A percentile compares a stretch with the other conserved stretches of the same genome.
These are phyloP conservation scores for Quadriops clusia DNA, from an alignment of 2,888 invertebrate genomes.

Conservation along the genomic window DNA sequence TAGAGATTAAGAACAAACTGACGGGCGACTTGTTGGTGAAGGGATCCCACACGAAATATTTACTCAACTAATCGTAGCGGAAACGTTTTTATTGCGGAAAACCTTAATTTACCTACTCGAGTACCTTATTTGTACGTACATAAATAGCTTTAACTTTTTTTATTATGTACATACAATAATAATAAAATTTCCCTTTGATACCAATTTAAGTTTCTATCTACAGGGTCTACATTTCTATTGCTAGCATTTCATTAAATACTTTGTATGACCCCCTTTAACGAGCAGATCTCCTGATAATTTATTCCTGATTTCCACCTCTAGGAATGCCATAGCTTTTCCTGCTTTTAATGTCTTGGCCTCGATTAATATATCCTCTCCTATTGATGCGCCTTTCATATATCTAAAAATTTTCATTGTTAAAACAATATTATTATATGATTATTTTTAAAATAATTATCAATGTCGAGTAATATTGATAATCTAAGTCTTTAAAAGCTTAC, in stretches of 20 bases:
- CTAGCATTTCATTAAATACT: too few relatives aligned
- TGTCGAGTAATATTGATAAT: too few relatives aligned
- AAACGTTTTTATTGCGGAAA: too few relatives aligned
- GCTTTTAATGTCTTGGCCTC: constrained; percentile 64
- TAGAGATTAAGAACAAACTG: constrained; percentile 3
- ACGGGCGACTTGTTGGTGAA: constrained; percentile 4
- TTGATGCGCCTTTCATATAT: constrained; percentile 61
- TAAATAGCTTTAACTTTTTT: too few relatives aligned
- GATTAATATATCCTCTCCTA: constrained; percentile 68
- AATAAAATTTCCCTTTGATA: too few relatives aligned
- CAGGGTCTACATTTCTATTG: too few relatives aligned
- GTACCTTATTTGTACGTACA: too few relatives aligned
- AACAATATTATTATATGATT: constrained; percentile 8
- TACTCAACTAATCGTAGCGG: not conserved
- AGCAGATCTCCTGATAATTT: constrained; percentile 61
- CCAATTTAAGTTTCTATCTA: too few relatives aligned
- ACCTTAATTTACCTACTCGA: too few relatives aligned
- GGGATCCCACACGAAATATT: constrained; percentile 5
- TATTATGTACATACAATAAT: too few relatives aligned
- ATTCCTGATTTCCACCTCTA: constrained; percentile 66
- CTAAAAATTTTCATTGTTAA: constrained; percentile 40
- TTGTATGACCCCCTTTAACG: constrained; percentile 77
- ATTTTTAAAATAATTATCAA: not conserved
- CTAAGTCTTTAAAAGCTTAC: constrained; percentile 46
- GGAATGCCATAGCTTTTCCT: constrained; percentile 71